A percentile compares a stretch with the other conserved stretches of the same genome.
phyloP scores from a whole-genome alignment of 2,113 vertebrate genomes.

The human (Homo sapiens) region GRCh38 chr1:185438501-185439000 shows the following conservation, averaged over 20 bases:
- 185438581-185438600: neutral
- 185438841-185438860: neutral
- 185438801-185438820: neutral
- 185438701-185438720: neutral
- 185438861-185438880: neutral
- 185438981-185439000: neutral
- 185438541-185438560: neutral
- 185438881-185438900: neutral
- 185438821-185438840: neutral
- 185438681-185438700: neutral
- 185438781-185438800: neutral
- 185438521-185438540: neutral
- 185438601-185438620: neutral
- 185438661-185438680: neutral
- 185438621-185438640: neutral
- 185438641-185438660: neutral
- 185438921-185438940: neutral
- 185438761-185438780: neutral
- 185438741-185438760: neutral
- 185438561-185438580: neutral
- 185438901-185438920: neutral
- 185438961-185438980: neutral
- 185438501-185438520: neutral
- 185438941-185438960: neutral
- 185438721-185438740: neutral